Evolutionary conservation across 2,797 vertebrate genomes (phyloP), one percentile per base, ranked within the genome.

Genomic region (Amblyraja radiata): DNA sequence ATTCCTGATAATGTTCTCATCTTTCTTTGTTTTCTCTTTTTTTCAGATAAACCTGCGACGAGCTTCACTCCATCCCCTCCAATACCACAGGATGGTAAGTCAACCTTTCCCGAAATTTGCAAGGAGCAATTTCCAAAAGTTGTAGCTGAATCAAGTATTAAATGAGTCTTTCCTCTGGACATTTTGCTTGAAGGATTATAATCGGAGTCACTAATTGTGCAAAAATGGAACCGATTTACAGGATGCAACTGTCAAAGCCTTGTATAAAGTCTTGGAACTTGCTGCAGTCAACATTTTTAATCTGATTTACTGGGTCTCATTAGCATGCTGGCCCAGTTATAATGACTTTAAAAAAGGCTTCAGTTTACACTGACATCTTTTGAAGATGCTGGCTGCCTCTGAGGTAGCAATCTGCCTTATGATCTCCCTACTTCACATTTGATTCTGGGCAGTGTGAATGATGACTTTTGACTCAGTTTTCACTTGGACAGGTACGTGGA

Each of bases 1-100:
- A 0, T 92, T 92, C 90, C 28, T 54, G 90, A 25, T 74, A 28
- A 54, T 16, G 1, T 76, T 54, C 68, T 91, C 25, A 54, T 25
- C 74, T 93, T n/a, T 58, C 0, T 93, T 10, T 86, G 81, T 94
- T n/a, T 93, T 71, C 94, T 95, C 93, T 32, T 32, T 86, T 63
- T 95, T 94, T 83, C 95, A 97, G 97, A 97, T 94, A 97, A 97
- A 93, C 97, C 96, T 36, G 96, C 95, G 46, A 96, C 95, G 46
- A 96, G 96, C 74, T 97, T 97, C 79, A 95, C 96, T 0, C 95
- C 96, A 93, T 95, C 94, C 0, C 95, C 90, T 54, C 36, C 90
- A 28, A 74, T 94, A 0, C 96, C 96, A 0, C 95, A 95, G 46
- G 97, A 97, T 94, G 97, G 97, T 97, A 76, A 97, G 97, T 97